These are phyloP conservation scores for Phocoena phocoena DNA, from an alignment of 2,113 vertebrate genomes.

Conservation along the genomic window DNA sequence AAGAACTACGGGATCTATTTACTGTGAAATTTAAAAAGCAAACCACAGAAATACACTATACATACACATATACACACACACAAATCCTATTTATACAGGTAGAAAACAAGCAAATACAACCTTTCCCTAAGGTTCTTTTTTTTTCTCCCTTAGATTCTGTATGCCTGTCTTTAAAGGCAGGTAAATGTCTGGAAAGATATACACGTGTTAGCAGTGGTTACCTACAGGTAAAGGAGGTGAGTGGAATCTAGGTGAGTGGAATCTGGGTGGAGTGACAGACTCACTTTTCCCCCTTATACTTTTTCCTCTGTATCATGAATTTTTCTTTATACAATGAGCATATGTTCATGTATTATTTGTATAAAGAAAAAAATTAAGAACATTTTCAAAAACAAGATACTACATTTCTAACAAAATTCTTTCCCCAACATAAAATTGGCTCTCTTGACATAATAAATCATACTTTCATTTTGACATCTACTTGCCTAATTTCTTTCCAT, in stretches of 20 bases:
- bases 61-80: no score
- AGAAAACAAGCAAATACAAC: neutral
- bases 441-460: neutral
- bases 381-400: neutral
- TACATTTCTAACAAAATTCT: neutral
- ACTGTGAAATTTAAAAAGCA: neutral
- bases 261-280: neutral
- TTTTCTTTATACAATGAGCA: neutral
- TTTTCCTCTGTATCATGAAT: neutral
- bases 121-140: neutral
- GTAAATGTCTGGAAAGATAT: neutral
- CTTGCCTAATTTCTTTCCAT: neutral
- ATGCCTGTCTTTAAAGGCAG: neutral
- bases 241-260: neutral
- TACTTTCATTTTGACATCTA: neutral
- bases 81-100: neutral
- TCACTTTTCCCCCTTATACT: neutral
- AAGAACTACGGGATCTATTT: neutral
- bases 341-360: neutral
- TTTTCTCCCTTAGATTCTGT: neutral
- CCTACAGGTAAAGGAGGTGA: neutral
- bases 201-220: neutral
- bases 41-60: neutral
- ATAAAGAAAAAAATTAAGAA: neutral
- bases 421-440: neutral